Percentiles rank a stretch among this genome's conserved stretches.
Evolutionary conservation across 2,797 vertebrate genomes (phyloP).

Genomic region (Melanogrammus aeglefinus): DNA sequence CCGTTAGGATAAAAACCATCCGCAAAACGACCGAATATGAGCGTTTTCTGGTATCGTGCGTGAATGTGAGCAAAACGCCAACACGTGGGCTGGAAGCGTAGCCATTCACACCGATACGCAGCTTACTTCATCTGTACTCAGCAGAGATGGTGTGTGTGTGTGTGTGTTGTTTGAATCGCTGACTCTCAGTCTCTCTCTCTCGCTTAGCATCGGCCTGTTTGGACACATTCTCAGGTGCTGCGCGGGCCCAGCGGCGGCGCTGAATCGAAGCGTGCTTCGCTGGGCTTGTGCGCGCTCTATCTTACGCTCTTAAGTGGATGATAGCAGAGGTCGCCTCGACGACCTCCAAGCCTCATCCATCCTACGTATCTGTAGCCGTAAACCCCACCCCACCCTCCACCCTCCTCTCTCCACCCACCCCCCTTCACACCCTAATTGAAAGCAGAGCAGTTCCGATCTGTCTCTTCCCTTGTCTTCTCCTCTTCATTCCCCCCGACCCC

Average conservation of each 20-base stretch:
- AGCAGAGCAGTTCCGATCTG: not conserved
- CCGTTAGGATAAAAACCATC: too few relatives aligned
- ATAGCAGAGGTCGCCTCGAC: slow-evolving; percentile 15
- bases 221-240: not conserved
- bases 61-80: not conserved
- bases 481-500: not conserved
- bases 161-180: not conserved
- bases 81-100: not conserved
- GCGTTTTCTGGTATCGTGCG: too few relatives aligned
- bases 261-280: too few relatives aligned
- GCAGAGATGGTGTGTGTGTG: too few relatives aligned
- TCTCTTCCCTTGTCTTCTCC: not conserved
- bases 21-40: too few relatives aligned
- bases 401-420: too few relatives aligned
- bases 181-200: not conserved
- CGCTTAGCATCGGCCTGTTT: not conserved
- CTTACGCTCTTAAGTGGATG: not conserved
- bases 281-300: too few relatives aligned
- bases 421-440: not conserved
- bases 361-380: not conserved
- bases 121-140: too few relatives aligned
- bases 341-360: slow-evolving; percentile 19
- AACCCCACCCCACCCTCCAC: too few relatives aligned
- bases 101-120: not conserved
- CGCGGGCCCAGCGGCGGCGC: too few relatives aligned